These are phyloP conservation scores for Darevskia nairensis DNA, from an alignment of 2,797 vertebrate species.

Conservation along the genomic window DNA sequence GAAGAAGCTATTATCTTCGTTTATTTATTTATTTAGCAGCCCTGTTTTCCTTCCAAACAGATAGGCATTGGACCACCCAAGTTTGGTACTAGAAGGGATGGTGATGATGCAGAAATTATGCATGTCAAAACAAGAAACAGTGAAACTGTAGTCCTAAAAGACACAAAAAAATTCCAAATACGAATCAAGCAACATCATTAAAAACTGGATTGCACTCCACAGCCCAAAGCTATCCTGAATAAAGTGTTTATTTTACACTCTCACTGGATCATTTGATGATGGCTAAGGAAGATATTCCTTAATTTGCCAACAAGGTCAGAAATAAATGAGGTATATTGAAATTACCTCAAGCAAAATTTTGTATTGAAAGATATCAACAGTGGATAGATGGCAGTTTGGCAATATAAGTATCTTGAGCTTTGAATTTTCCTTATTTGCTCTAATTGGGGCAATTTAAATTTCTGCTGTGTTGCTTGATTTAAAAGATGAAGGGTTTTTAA, in stretches of 20 bases:
- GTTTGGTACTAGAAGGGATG: not conserved
- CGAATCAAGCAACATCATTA: not conserved
- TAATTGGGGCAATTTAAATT: conserved; percentile 58
- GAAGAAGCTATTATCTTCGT: not conserved
- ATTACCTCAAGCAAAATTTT: not conserved
- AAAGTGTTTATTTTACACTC: not conserved
- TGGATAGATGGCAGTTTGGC: conserved; percentile 21
- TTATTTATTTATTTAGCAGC: not conserved
- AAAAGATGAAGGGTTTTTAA: not conserved
- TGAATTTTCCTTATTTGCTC: conserved; percentile 50
- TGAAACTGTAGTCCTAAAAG: not conserved
- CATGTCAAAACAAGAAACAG: conserved; percentile 2
- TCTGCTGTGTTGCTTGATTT: not conserved
- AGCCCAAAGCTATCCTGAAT: not conserved
- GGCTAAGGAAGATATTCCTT: not conserved
- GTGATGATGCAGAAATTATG: not conserved
- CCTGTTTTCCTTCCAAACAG: not conserved
- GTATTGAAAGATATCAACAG: not conserved
- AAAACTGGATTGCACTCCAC: not conserved
- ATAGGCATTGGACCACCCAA: not conserved
- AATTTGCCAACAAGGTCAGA: not conserved
- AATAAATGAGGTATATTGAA: not conserved
- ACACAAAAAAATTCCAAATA: not conserved
- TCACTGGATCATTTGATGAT: not conserved
- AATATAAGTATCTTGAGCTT: conserved; percentile 23